Evolutionary conservation across 2,888 invertebrate genomes (phyloP).

Genomic region (Trypoxylon attenuatum): DNA sequence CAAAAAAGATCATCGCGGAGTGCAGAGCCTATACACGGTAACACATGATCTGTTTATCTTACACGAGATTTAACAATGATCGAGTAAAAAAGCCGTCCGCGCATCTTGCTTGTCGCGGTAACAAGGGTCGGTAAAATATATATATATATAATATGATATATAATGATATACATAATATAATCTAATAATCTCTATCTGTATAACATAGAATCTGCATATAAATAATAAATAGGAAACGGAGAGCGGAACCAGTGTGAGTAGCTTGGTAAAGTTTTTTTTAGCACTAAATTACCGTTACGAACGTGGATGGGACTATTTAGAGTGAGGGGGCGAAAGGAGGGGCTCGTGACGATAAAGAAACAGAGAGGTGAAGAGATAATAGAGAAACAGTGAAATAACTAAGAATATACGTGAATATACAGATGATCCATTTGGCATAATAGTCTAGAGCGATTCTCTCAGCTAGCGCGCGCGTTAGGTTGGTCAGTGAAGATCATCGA

Average conservation of each 20-base stretch:
- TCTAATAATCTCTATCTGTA: slow-evolving; percentile 72
- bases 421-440: slow-evolving; percentile 68
- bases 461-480: slow-evolving; percentile 58
- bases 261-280: slow-evolving; percentile 56
- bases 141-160: slow-evolving; percentile 70
- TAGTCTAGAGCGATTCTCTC: slow-evolving; percentile 60
- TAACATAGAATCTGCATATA: slow-evolving; percentile 70
- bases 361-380: slow-evolving; percentile 41
- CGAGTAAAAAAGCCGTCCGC: slow-evolving; percentile 73
- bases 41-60: slow-evolving; percentile 67
- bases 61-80: slow-evolving; percentile 73
- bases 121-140: slow-evolving; percentile 71
- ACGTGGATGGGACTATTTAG: slow-evolving; percentile 42
- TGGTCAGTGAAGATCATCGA: slow-evolving; percentile 83
- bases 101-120: slow-evolving; percentile 66
- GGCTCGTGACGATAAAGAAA: slow-evolving; percentile 37
- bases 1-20: slow-evolving; percentile 65
- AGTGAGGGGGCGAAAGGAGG: background rate
- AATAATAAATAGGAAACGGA: slow-evolving; percentile 67
- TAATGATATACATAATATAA: slow-evolving; percentile 71
- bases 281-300: slow-evolving; percentile 54
- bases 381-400: slow-evolving; percentile 57
- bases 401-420: slow-evolving; percentile 64
- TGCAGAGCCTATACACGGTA: slow-evolving; percentile 71
- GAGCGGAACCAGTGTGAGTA: slow-evolving; percentile 43